Evolutionary conservation across 2,113 vertebrate species (phyloP).

Genomic region (Crotalus tigris): DNA sequence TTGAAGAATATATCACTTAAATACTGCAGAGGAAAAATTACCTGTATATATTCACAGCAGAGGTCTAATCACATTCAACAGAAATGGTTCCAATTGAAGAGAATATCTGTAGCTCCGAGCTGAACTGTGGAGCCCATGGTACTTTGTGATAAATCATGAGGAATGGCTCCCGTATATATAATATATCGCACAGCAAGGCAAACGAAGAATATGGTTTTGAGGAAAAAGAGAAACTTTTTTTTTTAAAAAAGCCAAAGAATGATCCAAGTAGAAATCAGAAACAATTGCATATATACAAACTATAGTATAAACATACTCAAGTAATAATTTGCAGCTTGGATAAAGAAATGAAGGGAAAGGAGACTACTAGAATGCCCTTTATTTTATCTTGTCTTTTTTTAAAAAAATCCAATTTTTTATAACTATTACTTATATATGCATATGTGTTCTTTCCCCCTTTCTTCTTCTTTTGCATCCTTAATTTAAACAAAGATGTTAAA

Average conservation of each 20-base stretch:
- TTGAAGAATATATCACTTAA: neutral
- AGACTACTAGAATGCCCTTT: neutral
- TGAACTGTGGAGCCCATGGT: neutral
- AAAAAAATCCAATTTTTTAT: neutral
- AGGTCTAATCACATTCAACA: neutral
- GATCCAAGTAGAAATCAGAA: neutral
- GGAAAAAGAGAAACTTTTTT: neutral
- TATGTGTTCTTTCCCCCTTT: neutral
- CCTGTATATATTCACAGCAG: neutral
- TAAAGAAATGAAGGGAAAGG: neutral
- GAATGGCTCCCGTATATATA: neutral
- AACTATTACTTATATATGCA: neutral
- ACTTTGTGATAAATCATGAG: neutral
- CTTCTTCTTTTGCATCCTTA: neutral
- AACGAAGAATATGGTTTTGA: neutral
- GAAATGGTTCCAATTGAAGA: neutral
- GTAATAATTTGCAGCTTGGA: neutral
- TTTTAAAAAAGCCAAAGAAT: neutral
- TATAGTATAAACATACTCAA: neutral
- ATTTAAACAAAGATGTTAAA: neutral
- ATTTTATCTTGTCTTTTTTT: neutral
- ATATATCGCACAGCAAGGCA: neutral
- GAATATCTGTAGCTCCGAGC: neutral
- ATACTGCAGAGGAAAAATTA: neutral
- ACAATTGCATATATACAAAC: neutral